phyloP scores from a whole-genome alignment of 2,888 invertebrate genomes.

The Germaria angustata region DNA sequence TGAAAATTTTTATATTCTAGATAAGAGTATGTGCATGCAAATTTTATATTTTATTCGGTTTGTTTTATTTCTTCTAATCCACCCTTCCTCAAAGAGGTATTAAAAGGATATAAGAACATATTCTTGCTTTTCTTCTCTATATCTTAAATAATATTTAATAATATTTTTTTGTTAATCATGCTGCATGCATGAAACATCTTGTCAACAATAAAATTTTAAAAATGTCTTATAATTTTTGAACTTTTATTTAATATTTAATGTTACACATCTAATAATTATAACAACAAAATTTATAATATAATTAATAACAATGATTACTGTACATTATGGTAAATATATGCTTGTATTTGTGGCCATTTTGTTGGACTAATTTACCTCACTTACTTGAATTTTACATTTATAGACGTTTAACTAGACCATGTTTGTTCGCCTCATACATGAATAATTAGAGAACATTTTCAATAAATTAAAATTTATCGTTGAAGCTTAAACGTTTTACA shows the following conservation, averaged over 20 bases:
- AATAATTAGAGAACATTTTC: conserved; percentile 46
- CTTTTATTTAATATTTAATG: background rate
- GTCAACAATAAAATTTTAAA: background rate
- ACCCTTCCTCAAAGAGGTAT: no score
- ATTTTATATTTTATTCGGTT: no score
- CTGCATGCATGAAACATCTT: background rate
- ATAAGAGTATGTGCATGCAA: no score
- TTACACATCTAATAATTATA: conserved; percentile 38
- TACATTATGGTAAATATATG: no score
- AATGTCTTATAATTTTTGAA: background rate
- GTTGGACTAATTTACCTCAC: no score
- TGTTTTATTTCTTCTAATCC: no score
- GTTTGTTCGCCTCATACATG: conserved; percentile 27
- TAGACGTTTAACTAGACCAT: background rate
- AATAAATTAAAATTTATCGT: conserved; percentile 60
- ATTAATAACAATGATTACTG: conserved; percentile 39
- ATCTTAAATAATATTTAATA: no score
- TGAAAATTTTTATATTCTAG: no score
- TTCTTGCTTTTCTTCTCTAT: no score
- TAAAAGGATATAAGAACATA: no score
- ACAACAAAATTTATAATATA: conserved; percentile 38
- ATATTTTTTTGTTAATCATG: no score
- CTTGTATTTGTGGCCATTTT: background rate
- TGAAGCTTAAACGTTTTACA: conserved; percentile 48
- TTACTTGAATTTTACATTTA: background rate